These are phyloP conservation scores for Acrobeloides nanus DNA, from an alignment of 2,888 invertebrate genomes.

Conservation along the genomic window DNA sequence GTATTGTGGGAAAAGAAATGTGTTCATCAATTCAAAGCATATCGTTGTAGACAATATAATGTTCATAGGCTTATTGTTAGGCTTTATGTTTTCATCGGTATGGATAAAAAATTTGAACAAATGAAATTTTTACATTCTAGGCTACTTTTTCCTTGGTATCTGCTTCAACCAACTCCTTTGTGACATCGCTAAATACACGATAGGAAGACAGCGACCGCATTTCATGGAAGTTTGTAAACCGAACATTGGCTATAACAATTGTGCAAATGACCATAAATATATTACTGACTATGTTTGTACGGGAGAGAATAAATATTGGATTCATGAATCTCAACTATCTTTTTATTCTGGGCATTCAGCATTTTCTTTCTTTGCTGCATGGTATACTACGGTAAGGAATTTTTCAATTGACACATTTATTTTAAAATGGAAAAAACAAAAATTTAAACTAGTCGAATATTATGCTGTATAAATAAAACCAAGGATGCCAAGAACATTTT, in stretches of 20 bases:
- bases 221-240: slow-evolving; percentile 83
- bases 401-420: too few species aligned
- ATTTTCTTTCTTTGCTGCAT: slow-evolving; percentile 53
- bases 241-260: slow-evolving; percentile 29
- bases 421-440: too few species aligned
- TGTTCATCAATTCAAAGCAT: slow-evolving; percentile 39
- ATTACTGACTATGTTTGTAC: slow-evolving; percentile 28
- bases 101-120: background rate
- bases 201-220: slow-evolving; percentile 86
- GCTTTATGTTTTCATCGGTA: slow-evolving; percentile 45
- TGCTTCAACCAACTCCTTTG: slow-evolving; percentile 49
- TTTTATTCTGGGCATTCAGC: slow-evolving; percentile 53
- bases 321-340: slow-evolving; percentile 50
- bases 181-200: slow-evolving; percentile 72
- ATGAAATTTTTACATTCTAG: slow-evolving; percentile 23
- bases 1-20: slow-evolving; percentile 45
- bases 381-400: slow-evolving; percentile 48
- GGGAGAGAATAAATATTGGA: slow-evolving; percentile 27
- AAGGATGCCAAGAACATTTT: too few species aligned
- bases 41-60: slow-evolving; percentile 33
- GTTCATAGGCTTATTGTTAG: slow-evolving; percentile 51
- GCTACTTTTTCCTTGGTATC: slow-evolving; percentile 53
- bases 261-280: slow-evolving; percentile 22
- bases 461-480: too few species aligned
- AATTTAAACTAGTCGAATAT: too few species aligned